Base-by-base conservation (phyloP, 2,797 vertebrate species). In the Leuciscus waleckii region DNA sequence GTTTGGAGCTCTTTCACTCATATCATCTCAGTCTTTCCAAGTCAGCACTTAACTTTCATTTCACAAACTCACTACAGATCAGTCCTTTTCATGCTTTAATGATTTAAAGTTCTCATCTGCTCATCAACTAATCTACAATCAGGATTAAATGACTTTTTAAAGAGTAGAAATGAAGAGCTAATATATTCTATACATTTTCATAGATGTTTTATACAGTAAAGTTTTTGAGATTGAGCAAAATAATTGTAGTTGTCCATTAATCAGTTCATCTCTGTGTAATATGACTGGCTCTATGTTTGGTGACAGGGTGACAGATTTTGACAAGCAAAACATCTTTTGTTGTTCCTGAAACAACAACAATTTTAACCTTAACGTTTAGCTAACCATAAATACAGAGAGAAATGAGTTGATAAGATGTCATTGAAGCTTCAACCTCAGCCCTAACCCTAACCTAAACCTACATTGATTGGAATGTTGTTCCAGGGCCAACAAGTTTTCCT, bases 1-100 rank as follows among this genome's bases (percentile, higher is more conserved):
- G 79, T 88, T 87, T 77, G 71, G 35, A 69, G 85, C 82, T 90
- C 75, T 88, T 85, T 51, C 77, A 26, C 63, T 56, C 35, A 69
- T 46, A 35, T 82, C 43, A 61, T n/a, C 79, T 74, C 43, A n/a
- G n/a, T 43, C 70, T 58, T 68, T 68, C 23, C 17, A 56, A 16
- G 21, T 63, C n/a, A 56, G 46, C 70, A 43, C 13, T 17, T 74
- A 43, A 49, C 43, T 49, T 49, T 49, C 78, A 35, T 10, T 21
- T 74, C 8, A 63, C 37, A 43, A 54, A 61, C 41, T 79, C 54
- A 71, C 32, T 81, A 17, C 43, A 81, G 32, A 69, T 51, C 46
- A 69, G 46, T 54, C 13, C 1, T 32, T 23, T 46, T 49, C n/a
- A 39, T 77, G 74, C 29, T 23, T 39, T 14, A 58, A 81, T 39